Conservation (phyloP, 2,888 invertebrate genomes). For the Noctua janthina region DNA sequence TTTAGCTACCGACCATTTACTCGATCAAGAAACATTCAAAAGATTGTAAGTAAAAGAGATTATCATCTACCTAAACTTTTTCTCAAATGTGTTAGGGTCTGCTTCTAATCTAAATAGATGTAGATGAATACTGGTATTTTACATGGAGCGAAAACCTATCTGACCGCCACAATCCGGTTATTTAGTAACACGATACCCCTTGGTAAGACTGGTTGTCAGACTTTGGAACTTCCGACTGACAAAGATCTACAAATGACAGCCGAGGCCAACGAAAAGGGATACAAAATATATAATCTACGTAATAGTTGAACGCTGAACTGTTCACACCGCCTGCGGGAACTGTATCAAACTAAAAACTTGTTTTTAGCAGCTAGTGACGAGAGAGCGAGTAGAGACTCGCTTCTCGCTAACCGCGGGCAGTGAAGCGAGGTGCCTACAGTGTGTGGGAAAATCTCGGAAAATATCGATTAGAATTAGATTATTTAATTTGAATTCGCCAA, state of each 20-base stretch:
- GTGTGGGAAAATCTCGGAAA: conserved; percentile 6
- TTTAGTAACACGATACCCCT: neutral
- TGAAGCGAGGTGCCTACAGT: neutral
- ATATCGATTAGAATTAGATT: conserved; percentile 9
- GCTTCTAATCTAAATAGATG: neutral
- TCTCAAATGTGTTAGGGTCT: neutral
- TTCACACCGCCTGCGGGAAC: neutral
- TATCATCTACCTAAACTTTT: neutral
- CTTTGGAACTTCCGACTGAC: neutral
- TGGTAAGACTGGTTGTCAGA: neutral
- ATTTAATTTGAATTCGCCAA: conserved; percentile 25
- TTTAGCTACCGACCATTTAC: neutral
- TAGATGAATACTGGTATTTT: neutral
- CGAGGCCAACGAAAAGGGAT: neutral
- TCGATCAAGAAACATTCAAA: neutral
- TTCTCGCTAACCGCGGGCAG: neutral
- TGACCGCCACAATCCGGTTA: neutral
- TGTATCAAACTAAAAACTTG: neutral
- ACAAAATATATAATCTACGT: too few species aligned
- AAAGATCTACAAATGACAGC: neutral
- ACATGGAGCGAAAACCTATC: neutral
- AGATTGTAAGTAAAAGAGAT: neutral
- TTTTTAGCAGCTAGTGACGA: neutral
- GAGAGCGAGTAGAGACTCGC: neutral
- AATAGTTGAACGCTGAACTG: neutral